Conservation (phyloP, 2,888 invertebrate species). For the Protonemura montana region DNA sequence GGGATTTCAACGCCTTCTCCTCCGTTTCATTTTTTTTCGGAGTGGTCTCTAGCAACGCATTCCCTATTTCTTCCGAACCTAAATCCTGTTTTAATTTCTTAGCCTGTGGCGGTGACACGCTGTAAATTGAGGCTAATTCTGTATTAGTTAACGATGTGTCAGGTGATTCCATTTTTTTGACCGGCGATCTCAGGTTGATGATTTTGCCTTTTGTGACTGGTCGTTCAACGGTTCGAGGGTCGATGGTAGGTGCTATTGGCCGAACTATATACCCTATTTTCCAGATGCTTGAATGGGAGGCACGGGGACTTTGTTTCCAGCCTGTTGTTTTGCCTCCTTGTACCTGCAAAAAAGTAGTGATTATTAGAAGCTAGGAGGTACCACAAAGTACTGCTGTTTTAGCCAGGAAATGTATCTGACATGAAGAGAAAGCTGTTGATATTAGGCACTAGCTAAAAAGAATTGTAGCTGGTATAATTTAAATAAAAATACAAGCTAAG, state of each 20-base stretch:
- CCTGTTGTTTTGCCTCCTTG: constrained; percentile 33
- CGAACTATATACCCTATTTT: constrained; percentile 31
- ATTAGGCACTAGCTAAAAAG: too few species aligned
- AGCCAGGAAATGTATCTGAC: too few species aligned
- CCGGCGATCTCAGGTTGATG: constrained; percentile 8
- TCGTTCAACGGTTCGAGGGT: constrained; percentile 39
- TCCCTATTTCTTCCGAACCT: constrained; percentile 18
- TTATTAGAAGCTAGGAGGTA: too few species aligned
- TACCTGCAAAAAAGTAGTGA: constrained; percentile 8
- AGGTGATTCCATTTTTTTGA: neutral
- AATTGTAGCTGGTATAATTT: too few species aligned
- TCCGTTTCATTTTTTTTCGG: constrained; percentile 1
- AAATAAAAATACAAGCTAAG: too few species aligned
- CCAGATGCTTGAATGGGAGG: constrained; percentile 48
- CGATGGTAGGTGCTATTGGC: neutral
- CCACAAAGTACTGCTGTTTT: too few species aligned
- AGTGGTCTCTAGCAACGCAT: neutral
- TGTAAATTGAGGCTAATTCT: constrained; percentile 42
- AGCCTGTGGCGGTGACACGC: neutral
- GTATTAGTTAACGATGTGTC: constrained; percentile 23
- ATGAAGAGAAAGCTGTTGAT: too few species aligned
- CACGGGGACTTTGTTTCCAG: constrained; percentile 36
- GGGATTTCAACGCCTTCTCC: constrained; percentile 31
- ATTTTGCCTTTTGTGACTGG: constrained; percentile 42
- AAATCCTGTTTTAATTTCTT: neutral